Conservation (phyloP, 2,888 invertebrate genomes). For the Drosophila fungiperda region DNA sequence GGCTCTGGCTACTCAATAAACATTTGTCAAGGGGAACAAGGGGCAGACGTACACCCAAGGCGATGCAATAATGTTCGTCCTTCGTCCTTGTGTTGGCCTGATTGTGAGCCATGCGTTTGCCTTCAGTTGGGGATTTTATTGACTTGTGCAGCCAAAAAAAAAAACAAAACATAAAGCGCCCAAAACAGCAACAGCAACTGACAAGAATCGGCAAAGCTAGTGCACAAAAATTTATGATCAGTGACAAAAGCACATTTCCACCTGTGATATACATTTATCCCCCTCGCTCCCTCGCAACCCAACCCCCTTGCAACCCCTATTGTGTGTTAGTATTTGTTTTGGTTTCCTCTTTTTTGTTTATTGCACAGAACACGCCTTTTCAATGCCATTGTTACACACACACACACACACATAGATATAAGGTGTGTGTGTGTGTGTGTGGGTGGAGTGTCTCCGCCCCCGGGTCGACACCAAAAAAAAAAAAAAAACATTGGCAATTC, state of each 20-base stretch:
- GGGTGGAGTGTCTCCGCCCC: slow-evolving; percentile 30
- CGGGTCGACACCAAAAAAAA: slow-evolving; percentile 17
- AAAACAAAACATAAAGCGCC: slow-evolving; percentile 34
- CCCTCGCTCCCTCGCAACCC: not conserved
- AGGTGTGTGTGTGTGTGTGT: not conserved
- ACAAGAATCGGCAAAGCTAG: slow-evolving; percentile 43
- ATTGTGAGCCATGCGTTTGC: slow-evolving; percentile 19
- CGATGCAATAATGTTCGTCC: slow-evolving; percentile 35
- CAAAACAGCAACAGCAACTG: slow-evolving; percentile 15
- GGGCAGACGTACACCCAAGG: slow-evolving; percentile 20
- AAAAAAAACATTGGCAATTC: slow-evolving; percentile 52
- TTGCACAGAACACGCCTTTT: slow-evolving; percentile 65
- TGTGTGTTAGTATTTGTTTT: slow-evolving; percentile 26
- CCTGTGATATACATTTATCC: slow-evolving; percentile 72
- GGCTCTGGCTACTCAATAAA: slow-evolving; percentile 73
- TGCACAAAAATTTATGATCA: slow-evolving; percentile 76
- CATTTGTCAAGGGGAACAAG: slow-evolving; percentile 55
- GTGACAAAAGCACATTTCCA: slow-evolving; percentile 79
- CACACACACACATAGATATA: slow-evolving; percentile 1
- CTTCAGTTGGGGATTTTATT: slow-evolving; percentile 7
- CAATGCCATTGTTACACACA: slow-evolving; percentile 54
- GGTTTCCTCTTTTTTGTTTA: slow-evolving; percentile 16
- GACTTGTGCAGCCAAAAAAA: not conserved
- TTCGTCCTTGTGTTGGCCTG: slow-evolving; percentile 7
- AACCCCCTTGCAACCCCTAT: not conserved